Percentiles rank a stretch among this genome's conserved stretches.
phyloP scores from a whole-genome alignment of 2,888 invertebrate genomes.

The Rotaria sp. region DNA sequence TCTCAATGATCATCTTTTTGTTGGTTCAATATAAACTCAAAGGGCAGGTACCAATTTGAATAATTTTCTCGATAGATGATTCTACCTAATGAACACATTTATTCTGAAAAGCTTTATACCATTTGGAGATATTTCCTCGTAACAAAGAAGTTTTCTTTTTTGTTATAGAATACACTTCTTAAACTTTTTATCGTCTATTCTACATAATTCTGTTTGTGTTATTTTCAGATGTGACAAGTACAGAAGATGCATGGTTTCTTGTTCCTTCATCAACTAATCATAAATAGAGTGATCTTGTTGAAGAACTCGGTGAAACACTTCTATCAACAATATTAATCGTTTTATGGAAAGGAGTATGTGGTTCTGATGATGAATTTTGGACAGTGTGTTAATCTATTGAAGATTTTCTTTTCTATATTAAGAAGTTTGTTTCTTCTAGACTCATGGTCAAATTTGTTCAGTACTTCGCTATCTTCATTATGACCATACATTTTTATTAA shows the following conservation, averaged over 20 bases:
- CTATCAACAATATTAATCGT: conserved; percentile 61
- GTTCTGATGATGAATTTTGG: conserved; percentile 60
- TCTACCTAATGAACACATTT: too few relatives aligned
- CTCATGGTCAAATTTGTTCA: conserved; percentile 61
- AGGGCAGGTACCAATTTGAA: too few relatives aligned
- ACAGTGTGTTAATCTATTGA: conserved; percentile 52
- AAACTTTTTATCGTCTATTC: too few relatives aligned
- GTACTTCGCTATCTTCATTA: conserved; percentile 61
- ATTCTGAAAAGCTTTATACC: too few relatives aligned
- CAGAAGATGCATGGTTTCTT: not conserved
- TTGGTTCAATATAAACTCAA: too few relatives aligned
- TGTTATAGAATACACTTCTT: too few relatives aligned
- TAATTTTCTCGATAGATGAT: too few relatives aligned
- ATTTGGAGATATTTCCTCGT: too few relatives aligned
- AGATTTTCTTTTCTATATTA: not conserved
- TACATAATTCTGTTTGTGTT: not conserved
- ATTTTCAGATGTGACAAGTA: not conserved
- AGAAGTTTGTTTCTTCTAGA: not conserved
- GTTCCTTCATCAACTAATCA: not conserved
- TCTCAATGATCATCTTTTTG: too few relatives aligned
- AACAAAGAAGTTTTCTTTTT: too few relatives aligned
- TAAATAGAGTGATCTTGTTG: conserved; percentile 49
- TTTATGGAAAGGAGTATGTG: conserved; percentile 62
- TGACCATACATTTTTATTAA: conserved; percentile 60
- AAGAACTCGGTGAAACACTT: conserved; percentile 61